phyloP scores from a whole-genome alignment of 2,888 invertebrate species.

The Tetramorium bicarinatum region DNA sequence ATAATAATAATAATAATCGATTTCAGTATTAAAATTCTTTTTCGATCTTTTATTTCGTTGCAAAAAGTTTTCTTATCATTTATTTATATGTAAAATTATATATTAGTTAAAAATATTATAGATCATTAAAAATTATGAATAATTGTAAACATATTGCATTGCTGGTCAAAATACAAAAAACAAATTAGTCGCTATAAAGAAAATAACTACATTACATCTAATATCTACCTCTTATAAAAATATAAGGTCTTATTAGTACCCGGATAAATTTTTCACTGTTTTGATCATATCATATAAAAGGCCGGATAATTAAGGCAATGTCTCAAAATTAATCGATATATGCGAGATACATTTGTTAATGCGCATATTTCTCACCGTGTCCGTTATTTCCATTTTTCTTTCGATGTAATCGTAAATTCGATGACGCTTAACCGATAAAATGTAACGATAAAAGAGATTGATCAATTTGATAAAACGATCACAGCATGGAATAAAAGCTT shows the following conservation, averaged over 20 bases:
- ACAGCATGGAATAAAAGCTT: conserved; percentile 32
- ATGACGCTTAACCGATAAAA: conserved; percentile 13
- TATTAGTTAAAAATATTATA: conserved; percentile 4
- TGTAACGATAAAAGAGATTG: background rate
- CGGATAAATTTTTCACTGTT: conserved; percentile 13
- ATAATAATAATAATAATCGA: background rate
- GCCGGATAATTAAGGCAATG: conserved; percentile 31
- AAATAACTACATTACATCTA: conserved; percentile 44
- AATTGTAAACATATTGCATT: conserved; percentile 24
- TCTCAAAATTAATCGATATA: conserved; percentile 27
- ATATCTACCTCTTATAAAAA: conserved; percentile 60
- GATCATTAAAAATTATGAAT: background rate
- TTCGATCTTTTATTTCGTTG: conserved; percentile 15
- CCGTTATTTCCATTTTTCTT: background rate
- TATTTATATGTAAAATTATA: conserved; percentile 9
- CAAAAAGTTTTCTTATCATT: background rate
- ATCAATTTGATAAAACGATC: background rate
- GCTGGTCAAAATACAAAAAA: conserved; percentile 26
- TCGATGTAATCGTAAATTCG: conserved; percentile 5
- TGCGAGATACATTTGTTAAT: background rate
- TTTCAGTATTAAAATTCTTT: background rate
- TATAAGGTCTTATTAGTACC: conserved; percentile 43
- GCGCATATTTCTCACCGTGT: background rate
- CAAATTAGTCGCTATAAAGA: background rate
- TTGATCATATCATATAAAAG: conserved; percentile 18